A percentile compares a stretch with the other conserved stretches of the same genome.
Conservation (phyloP, 23 tunicate genomes). For the Ciona savignyi region DNA sequence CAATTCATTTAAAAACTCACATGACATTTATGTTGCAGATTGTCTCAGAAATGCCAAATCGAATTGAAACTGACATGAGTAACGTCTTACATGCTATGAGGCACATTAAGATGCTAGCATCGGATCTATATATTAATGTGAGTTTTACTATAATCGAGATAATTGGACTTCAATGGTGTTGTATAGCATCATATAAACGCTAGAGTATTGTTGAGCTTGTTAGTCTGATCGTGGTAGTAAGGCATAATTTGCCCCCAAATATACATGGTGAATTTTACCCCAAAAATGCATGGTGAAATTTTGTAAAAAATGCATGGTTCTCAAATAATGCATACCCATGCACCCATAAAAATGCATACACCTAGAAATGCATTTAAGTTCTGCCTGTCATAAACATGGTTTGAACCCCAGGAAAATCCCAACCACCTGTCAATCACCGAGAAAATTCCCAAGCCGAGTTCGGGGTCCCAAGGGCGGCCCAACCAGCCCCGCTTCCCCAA, state of each 20-base stretch:
- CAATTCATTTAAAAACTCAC: too few relatives aligned
- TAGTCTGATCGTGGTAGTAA: too few relatives aligned
- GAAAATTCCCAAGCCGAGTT: slow-evolving; percentile 68
- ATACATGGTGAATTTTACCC: too few relatives aligned
- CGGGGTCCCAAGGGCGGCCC: slow-evolving; percentile 35
- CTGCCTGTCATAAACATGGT: background rate
- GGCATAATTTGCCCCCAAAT: too few relatives aligned
- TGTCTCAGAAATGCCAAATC: slow-evolving; percentile 43
- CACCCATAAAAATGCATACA: too few relatives aligned
- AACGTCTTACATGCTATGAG: slow-evolving; percentile 41
- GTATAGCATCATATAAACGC: too few relatives aligned
- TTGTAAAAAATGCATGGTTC: too few relatives aligned
- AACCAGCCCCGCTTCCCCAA: slow-evolving; percentile 59
- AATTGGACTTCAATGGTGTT: too few relatives aligned
- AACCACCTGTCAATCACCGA: slow-evolving; percentile 35
- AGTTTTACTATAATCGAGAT: slow-evolving; percentile 12
- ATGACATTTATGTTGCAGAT: slow-evolving; percentile 2
- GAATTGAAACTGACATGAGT: slow-evolving; percentile 42
- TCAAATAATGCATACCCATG: too few relatives aligned
- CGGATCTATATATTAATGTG: slow-evolving; percentile 70
- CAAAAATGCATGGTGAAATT: too few relatives aligned
- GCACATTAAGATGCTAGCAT: slow-evolving; percentile 59
- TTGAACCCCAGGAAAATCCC: slow-evolving; percentile 62
- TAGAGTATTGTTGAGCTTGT: too few relatives aligned
- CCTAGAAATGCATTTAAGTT: background rate